Evolutionary conservation across 2,888 invertebrate genomes (phyloP), one percentile per base, ranked within the genome.

Genomic region (Lasiommata megera): DNA sequence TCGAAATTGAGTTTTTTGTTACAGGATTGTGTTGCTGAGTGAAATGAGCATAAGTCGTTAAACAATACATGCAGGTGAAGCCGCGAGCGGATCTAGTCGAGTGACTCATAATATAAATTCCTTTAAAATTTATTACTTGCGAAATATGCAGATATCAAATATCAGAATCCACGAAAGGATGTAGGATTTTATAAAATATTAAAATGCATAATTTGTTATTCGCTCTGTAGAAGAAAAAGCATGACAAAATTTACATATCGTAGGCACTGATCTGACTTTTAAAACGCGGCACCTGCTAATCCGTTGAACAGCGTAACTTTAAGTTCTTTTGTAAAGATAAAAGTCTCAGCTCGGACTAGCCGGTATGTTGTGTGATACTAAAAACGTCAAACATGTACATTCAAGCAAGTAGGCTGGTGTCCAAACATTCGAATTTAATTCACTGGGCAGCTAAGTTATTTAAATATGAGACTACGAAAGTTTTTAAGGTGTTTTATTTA

Each of bases 241-340:
- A 41, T 31, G 31, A 34, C 52, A 28, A 28, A 38, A 50, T 52
- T 41, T 52, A 31, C 52, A 52, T 52, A 52, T 52, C 41, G 46
- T 17, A 31, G 46, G 11, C n/a, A 41, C 41, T 41, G 52, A 52
- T 52, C 40, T 41, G 40, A 40, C 52, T 52, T 41, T 52, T 52
- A 52, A 38, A 52, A 41, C 41, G 52, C 31, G 17, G 29, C 52
- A 52, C 52, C 52, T 52, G 52, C 52, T 40, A 52, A 52, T 52
- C 41, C 40, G n/a, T 17, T 40, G 29, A 52, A 52, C 37, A n/a
- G 48, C 37, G 50, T 47, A 34, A 36, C 38, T 12, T 28, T 16
- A 46, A 29, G 29, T 14, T 31, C 23, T 23, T 23, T 23, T 23
- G 5, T 23, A 23, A 23, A 23, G 23, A 23, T 23, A 23, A 23